A percentile compares a stretch with the other conserved stretches of the same genome.
Evolutionary conservation across 2,113 vertebrate genomes (phyloP).

Genomic region (Gnathonemus longibarbis): DNA sequence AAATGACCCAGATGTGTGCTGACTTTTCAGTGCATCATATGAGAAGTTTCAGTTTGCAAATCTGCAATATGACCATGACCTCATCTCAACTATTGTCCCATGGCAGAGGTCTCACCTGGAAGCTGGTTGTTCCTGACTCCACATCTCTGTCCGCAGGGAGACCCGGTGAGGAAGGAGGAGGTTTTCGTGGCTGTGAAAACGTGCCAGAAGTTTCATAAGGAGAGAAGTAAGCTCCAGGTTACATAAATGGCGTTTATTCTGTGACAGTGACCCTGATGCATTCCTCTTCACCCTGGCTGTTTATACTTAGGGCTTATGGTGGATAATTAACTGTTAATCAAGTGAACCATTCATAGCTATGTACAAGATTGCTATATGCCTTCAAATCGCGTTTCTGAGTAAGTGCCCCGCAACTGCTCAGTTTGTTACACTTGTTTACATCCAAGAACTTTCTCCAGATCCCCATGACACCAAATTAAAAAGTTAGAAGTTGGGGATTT

Average conservation of each 20-base stretch:
- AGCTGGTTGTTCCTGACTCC: neutral
- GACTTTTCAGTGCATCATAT: neutral
- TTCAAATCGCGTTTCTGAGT: neutral
- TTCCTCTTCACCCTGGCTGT: neutral
- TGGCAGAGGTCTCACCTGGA: neutral
- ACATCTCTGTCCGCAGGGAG: conserved; percentile 54
- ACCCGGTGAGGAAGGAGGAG: conserved; percentile 66
- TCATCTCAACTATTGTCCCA: neutral
- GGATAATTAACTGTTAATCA: neutral
- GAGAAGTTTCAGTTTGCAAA: neutral
- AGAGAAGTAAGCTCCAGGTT: conserved; percentile 54
- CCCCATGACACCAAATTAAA: neutral
- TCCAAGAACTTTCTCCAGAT: neutral
- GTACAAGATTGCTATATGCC: neutral
- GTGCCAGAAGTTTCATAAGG: conserved; percentile 77
- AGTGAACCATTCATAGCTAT: neutral
- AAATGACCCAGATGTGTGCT: neutral
- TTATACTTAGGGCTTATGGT: neutral
- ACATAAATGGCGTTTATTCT: neutral
- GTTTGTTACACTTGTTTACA: neutral
- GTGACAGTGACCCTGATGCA: neutral
- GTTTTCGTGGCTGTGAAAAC: conserved; percentile 92
- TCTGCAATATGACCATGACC: neutral
- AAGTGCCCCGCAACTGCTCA: neutral
- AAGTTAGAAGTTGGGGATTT: neutral